These are phyloP conservation scores for Drosophila testacea DNA, from an alignment of 2,888 invertebrate species.

Conservation along the genomic window DNA sequence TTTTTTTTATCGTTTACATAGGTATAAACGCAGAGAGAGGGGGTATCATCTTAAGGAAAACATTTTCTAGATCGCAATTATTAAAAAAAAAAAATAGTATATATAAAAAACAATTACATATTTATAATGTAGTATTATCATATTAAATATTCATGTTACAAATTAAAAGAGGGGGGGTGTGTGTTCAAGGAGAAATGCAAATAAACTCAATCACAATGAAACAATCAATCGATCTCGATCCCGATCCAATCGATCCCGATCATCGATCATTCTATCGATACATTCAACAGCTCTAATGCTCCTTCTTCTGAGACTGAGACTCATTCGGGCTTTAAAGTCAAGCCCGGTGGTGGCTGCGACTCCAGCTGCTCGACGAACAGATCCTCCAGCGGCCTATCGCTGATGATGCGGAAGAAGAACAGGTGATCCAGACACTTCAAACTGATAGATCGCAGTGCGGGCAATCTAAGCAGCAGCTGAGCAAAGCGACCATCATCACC, in stretches of 20 bases:
- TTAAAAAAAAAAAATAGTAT: constrained; percentile 51
- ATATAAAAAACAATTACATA: constrained; percentile 60
- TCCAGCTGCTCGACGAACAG: constrained; percentile 94
- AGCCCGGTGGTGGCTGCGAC: constrained; percentile 84
- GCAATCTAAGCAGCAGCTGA: constrained; percentile 94
- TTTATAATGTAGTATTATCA: constrained; percentile 36
- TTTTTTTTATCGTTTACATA: constrained; percentile 59
- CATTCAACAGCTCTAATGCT: constrained; percentile 8
- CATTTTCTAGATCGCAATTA: constrained; percentile 62
- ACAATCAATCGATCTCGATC: constrained; percentile 57
- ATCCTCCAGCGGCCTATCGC: constrained; percentile 93
- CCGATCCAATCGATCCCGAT: constrained; percentile 33
- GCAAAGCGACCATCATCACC: constrained; percentile 98
- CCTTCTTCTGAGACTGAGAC: neutral
- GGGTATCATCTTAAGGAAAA: constrained; percentile 62
- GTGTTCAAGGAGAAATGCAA: constrained; percentile 70
- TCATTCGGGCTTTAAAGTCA: constrained; percentile 62
- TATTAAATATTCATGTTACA: constrained; percentile 60
- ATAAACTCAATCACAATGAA: constrained; percentile 77
- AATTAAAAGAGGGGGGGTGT: constrained; percentile 35
- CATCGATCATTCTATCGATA: constrained; percentile 33
- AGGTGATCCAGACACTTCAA: constrained; percentile 97
- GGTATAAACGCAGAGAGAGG: constrained; percentile 52
- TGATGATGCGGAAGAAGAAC: constrained; percentile 96
- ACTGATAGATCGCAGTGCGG: constrained; percentile 95